These are phyloP conservation scores for Engraulis encrasicolus DNA, from an alignment of 2,113 vertebrate genomes.

Conservation along the genomic window DNA sequence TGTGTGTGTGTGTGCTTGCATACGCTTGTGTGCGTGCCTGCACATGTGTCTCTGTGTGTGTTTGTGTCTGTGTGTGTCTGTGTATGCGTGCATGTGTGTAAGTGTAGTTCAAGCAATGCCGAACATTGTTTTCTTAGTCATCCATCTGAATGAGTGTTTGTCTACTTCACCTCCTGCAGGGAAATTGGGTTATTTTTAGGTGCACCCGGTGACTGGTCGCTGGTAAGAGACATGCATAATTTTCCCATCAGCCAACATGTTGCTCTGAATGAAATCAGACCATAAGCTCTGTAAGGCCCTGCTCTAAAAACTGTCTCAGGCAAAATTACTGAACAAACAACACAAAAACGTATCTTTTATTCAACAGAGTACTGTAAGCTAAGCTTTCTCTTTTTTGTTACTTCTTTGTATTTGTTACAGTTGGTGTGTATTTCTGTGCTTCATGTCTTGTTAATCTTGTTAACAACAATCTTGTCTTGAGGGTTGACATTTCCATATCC, in stretches of 20 bases:
- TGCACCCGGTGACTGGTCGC: neutral
- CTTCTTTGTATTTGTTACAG: neutral
- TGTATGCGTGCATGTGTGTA: neutral
- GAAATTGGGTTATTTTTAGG: neutral
- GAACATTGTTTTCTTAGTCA: neutral
- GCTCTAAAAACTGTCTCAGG: neutral
- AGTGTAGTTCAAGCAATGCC: neutral
- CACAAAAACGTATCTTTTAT: neutral
- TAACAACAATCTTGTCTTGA: neutral
- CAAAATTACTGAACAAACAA: neutral
- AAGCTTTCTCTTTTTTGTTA: neutral
- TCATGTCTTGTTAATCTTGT: neutral
- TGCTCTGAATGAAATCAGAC: neutral
- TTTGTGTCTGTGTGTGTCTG: neutral
- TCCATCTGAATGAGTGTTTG: neutral
- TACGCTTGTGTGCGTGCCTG: no score
- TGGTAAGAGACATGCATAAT: neutral
- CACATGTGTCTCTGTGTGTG: neutral
- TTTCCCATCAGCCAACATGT: neutral
- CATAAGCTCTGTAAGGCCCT: neutral
- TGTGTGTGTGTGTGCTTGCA: neutral
- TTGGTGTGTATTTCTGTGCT: neutral
- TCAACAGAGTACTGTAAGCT: neutral
- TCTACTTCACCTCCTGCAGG: neutral
- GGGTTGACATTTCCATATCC: neutral